Percentiles rank a stretch among this genome's conserved stretches.
phyloP scores from a whole-genome alignment of 2,797 vertebrate species.

The Avahi laniger region DNA sequence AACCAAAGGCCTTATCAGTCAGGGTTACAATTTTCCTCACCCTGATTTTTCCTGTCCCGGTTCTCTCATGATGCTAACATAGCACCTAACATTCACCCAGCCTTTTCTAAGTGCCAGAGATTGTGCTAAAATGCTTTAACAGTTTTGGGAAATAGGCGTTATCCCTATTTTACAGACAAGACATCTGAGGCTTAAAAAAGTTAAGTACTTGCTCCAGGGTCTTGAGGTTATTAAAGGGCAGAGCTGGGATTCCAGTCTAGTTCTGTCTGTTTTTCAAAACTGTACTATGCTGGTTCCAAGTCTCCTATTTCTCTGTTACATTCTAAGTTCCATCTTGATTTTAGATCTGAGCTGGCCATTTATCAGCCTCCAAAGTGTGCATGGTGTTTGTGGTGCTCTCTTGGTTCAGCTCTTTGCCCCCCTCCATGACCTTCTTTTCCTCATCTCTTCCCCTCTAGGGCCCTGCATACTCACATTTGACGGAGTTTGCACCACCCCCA shows the following conservation, averaged over 20 bases:
- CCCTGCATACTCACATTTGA: slow-evolving; percentile 96
- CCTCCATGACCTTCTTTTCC: not conserved
- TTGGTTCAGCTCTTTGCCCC: not conserved
- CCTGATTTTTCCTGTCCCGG: not conserved
- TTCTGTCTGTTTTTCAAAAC: not conserved
- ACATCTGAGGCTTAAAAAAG: not conserved
- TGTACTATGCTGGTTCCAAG: not conserved
- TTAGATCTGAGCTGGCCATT: not conserved
- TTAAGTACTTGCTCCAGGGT: not conserved
- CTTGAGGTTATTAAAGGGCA: not conserved
- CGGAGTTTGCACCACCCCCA: slow-evolving; percentile 97
- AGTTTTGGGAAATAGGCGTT: not conserved
- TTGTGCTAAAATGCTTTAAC: not conserved
- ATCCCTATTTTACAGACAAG: not conserved
- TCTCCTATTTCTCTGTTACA: not conserved
- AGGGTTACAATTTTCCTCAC: not conserved
- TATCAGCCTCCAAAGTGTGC: not conserved
- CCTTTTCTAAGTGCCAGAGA: not conserved
- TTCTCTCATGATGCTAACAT: not conserved
- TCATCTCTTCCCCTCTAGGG: slow-evolving; percentile 83
- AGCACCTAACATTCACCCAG: not conserved
- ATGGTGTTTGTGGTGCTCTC: not conserved
- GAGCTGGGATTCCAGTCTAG: not conserved
- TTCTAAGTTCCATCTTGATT: not conserved
- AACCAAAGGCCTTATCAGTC: not conserved